Evolutionary conservation across 2,888 invertebrate genomes (phyloP), one percentile per base, ranked within the genome.

Genomic region (Lepidocyrtinus sp.): DNA sequence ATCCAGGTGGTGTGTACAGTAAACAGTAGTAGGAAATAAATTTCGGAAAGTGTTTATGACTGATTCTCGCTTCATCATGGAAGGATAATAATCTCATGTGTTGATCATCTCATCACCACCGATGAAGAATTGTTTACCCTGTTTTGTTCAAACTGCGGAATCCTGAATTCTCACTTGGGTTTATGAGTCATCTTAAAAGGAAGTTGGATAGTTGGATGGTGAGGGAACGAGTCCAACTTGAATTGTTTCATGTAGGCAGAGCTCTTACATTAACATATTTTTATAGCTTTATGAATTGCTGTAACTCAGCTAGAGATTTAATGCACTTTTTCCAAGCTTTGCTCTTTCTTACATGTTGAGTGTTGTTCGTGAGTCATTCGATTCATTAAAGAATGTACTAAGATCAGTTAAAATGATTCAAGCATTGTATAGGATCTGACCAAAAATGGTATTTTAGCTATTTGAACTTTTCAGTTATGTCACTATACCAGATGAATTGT

Each of bases 401-500:
- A 1, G 19, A 21, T 19, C n/a, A 12, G 36, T 36, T 36, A 12
- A 7, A 7, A 36, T 36, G 36, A 36, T 36, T 7, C 36, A 7
- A 9, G n/a, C 50, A 7, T 1, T 12, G 50, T 59, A 59, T 21
- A 21, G 59, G 59, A 59, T 21, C 12, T 59, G n/a, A 21, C 59
- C 59, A 59, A 59, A 59, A 21, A 21, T 59, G 59, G 59, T 21
- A 59, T 59, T 21, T 59, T 59, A 1, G 12, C 59, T 22, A 59
- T 59, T 59, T 59, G 7, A 59, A 59, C 59, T 59, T 36, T 36
- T 59, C n/a, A n/a, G n/a, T n/a, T n/a, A n/a, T n/a, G n/a, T n/a
- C n/a, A n/a, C n/a, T n/a, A n/a, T n/a, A n/a, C n/a, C n/a, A n/a
- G n/a, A n/a, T n/a, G 15, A 1, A 50, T 50, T 50, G 50, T 50